Conservation (phyloP, 2,888 invertebrate genomes). For the Drosophila robusta region DNA sequence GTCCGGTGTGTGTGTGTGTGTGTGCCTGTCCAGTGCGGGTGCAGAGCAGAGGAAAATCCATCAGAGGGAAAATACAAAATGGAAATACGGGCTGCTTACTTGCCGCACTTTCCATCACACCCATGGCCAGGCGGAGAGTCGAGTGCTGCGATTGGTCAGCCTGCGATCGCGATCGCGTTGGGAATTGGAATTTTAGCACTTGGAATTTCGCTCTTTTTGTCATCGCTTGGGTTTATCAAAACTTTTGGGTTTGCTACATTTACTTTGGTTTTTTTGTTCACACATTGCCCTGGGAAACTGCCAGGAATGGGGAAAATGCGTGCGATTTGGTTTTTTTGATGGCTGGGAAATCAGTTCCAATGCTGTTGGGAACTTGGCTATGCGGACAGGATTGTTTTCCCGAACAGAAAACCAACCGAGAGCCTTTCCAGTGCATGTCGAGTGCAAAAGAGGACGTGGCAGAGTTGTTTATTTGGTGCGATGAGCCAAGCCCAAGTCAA, state of each 20-base stretch:
- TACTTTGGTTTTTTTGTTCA: constrained; percentile 56
- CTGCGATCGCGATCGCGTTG: constrained; percentile 24
- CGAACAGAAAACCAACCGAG: constrained; percentile 35
- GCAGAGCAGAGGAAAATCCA: constrained; percentile 62
- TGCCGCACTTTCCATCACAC: constrained; percentile 56
- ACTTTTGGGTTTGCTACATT: constrained; percentile 70
- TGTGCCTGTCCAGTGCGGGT: constrained; percentile 12
- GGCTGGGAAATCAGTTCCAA: constrained; percentile 57
- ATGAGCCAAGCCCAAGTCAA: constrained; percentile 23
- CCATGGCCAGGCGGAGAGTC: constrained; percentile 32
- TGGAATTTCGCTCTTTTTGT: constrained; percentile 72
- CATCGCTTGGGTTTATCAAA: constrained; percentile 74
- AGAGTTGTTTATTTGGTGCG: constrained; percentile 27
- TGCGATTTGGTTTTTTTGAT: constrained; percentile 60
- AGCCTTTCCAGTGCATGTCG: constrained; percentile 25
- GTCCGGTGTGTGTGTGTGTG: constrained; percentile 3
- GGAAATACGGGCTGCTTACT: constrained; percentile 56
- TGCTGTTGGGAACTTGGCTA: constrained; percentile 42
- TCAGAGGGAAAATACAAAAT: constrained; percentile 71
- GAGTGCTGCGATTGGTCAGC: constrained; percentile 46
- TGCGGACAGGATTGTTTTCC: constrained; percentile 63
- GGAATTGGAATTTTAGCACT: constrained; percentile 63
- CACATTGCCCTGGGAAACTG: constrained; percentile 58
- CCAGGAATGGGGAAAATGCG: constrained; percentile 41
- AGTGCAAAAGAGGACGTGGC: constrained; percentile 26